Evolutionary conservation across 2,113 vertebrate genomes (phyloP).

Genomic region (Rattus norvegicus): DNA sequence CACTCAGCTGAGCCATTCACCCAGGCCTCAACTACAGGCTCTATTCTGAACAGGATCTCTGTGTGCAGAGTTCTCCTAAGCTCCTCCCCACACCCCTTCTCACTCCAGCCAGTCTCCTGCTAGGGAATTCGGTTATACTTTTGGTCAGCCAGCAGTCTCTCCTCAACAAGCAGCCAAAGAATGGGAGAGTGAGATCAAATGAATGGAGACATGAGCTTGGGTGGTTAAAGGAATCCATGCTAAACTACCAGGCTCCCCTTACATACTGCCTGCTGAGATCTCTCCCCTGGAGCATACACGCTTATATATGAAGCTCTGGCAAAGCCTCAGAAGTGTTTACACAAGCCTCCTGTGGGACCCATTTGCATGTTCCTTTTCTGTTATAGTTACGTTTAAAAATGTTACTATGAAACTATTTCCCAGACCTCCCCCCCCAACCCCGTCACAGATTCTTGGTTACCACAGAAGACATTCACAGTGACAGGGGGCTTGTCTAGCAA

Average conservation of each 20-base stretch:
- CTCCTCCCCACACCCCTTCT: background rate
- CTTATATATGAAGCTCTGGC: background rate
- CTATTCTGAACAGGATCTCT: conserved; percentile 65
- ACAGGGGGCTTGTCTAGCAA: background rate
- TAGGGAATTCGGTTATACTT: background rate
- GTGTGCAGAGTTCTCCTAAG: conserved; percentile 10
- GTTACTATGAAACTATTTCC: background rate
- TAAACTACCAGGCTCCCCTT: background rate
- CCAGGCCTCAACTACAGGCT: conserved; percentile 28
- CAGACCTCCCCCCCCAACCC: background rate
- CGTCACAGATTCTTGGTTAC: background rate
- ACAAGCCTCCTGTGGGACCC: background rate
- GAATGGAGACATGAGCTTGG: background rate
- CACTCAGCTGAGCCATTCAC: background rate
- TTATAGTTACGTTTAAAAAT: background rate
- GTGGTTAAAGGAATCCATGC: background rate
- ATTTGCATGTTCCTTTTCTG: conserved; percentile 12
- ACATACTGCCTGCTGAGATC: background rate
- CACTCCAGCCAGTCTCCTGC: background rate
- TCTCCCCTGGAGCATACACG: background rate
- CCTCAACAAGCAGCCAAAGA: background rate
- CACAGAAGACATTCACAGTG: background rate
- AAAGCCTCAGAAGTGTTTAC: background rate
- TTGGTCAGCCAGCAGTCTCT: background rate
- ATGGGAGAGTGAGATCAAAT: background rate